phyloP scores from a whole-genome alignment of 2,797 vertebrate species.

The Channa striata region DNA sequence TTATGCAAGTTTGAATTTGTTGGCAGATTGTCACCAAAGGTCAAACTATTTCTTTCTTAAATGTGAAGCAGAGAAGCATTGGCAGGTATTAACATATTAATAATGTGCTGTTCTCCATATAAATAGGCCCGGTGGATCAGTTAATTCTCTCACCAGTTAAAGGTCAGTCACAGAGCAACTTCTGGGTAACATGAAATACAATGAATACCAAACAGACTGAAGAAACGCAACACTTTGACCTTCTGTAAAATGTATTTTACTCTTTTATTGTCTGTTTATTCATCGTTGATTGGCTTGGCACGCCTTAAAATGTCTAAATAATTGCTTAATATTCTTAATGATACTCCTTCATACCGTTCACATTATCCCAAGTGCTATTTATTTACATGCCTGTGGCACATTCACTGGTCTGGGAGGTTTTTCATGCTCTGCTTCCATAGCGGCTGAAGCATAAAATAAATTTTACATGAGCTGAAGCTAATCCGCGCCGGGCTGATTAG shows the following conservation, averaged over 20 bases:
- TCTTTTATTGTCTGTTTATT: neutral
- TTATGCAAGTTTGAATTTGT: slow-evolving; percentile 57
- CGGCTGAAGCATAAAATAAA: slow-evolving; percentile 77
- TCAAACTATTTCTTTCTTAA: slow-evolving; percentile 70
- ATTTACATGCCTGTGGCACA: slow-evolving; percentile 63
- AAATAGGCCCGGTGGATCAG: slow-evolving; percentile 69
- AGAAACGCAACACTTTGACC: slow-evolving; percentile 16
- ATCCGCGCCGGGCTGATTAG: slow-evolving; percentile 77
- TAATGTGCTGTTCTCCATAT: slow-evolving; percentile 72
- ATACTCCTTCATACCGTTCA: slow-evolving; percentile 18
- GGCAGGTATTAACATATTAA: slow-evolving; percentile 81
- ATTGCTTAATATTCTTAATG: slow-evolving; percentile 39
- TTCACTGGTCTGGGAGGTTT: slow-evolving; percentile 55
- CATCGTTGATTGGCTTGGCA: neutral
- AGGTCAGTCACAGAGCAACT: slow-evolving; percentile 75
- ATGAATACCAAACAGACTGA: slow-evolving; percentile 56
- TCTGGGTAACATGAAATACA: slow-evolving; percentile 59
- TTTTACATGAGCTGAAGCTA: slow-evolving; percentile 78
- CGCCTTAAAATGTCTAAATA: slow-evolving; percentile 26
- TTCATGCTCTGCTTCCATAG: slow-evolving; percentile 63
- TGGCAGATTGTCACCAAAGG: slow-evolving; percentile 67
- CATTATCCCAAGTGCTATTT: slow-evolving; percentile 47
- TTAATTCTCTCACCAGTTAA: slow-evolving; percentile 75
- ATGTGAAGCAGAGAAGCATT: slow-evolving; percentile 52
- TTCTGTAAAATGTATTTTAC: slow-evolving; percentile 8